Evolutionary conservation across 2,797 vertebrate species (phyloP), one percentile per base, ranked within the genome.

Genomic region (Ambastaia sidthimunki): DNA sequence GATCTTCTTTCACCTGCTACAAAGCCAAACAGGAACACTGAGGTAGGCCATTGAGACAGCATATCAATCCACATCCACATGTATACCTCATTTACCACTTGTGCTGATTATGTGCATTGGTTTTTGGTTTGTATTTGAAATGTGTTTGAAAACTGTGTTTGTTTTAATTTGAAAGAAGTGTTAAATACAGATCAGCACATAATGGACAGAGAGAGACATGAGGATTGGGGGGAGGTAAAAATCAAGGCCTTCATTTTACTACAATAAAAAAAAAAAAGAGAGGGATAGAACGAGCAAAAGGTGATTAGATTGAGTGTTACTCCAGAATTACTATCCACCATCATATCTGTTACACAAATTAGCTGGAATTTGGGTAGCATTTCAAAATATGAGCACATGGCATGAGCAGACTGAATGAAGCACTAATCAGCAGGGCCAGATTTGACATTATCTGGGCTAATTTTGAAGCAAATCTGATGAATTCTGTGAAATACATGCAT

Each of bases 271-370:
- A 28, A 89, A 47, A 63, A 37, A 60, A 80, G 28, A 82, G 7
- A 44, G 28, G 84, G 31, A 74, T 15, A 34, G 84, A 65, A 28
- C 76, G 87, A 18, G 50, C 73, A 7, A 48, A 48, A 37, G 63
- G 18, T 80, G 44, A 77, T 47, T 78, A 71, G 80, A 68, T 69
- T 85, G 88, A 83, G 82, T 89, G 88, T 89, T 66, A 88, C 86
- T 91, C 90, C 88, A 89, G 47, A 69, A 85, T 47, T 54, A 59
- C 60, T 54, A 83, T 37, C 37, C 31, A 69, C 63, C 50, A 21
- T 81, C 57, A 76, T 77, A 72, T 48, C 15, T 34, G 18, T 54
- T 19, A 25, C 23, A 15, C 10, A 28, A 62, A 52, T 10, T 23
- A 54, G 0, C n/a, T 25, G 3, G 5, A 47, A 47, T n/a, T 55